Evolutionary conservation across 2,797 vertebrate genomes (phyloP).

Genomic region (Manis pentadactyla): DNA sequence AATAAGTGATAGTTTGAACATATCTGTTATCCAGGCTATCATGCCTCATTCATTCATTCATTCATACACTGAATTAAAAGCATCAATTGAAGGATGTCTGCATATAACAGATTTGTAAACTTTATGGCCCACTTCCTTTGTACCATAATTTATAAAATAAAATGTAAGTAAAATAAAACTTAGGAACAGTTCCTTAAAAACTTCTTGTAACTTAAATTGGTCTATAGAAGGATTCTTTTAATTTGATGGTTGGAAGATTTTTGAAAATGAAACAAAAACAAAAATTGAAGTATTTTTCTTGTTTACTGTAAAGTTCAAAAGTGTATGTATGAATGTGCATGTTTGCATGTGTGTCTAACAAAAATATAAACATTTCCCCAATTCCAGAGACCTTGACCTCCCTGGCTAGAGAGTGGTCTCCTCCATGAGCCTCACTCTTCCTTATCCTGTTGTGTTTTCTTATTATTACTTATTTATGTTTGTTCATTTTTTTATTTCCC

Average conservation of each 20-base stretch:
- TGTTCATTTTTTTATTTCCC: neutral
- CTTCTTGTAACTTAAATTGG: neutral
- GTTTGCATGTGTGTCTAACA: neutral
- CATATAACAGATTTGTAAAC: neutral
- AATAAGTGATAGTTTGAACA: neutral
- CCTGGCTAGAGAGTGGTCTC: neutral
- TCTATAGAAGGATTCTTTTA: neutral
- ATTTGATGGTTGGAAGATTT: neutral
- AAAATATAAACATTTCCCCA: neutral
- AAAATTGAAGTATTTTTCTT: neutral
- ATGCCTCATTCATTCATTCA: neutral
- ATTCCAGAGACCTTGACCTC: neutral
- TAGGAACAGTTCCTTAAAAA: neutral
- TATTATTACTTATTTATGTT: neutral
- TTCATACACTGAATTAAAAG: neutral
- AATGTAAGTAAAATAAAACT: constrained; percentile 26
- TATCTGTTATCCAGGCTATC: neutral
- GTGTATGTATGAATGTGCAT: neutral
- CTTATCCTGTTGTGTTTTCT: neutral
- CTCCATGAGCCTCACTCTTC: neutral
- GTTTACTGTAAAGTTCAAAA: neutral
- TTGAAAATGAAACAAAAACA: neutral
- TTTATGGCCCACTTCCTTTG: neutral
- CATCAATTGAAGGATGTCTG: neutral
- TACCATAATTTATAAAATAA: neutral